phyloP scores from a whole-genome alignment of 2,888 invertebrate species.

The Biston betularia region DNA sequence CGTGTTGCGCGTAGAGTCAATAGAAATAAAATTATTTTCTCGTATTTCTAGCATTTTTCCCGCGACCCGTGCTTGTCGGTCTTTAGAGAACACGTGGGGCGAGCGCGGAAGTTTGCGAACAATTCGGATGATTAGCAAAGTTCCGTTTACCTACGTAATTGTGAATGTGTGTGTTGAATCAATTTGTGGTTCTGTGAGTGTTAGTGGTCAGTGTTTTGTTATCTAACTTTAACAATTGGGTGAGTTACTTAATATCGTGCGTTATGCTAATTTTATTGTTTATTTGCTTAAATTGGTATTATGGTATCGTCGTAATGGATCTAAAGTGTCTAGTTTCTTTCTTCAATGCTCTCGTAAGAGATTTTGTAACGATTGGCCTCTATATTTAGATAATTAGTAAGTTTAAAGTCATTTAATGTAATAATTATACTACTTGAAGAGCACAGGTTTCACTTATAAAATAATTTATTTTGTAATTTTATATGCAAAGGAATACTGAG shows the following conservation, averaged over 20 bases:
- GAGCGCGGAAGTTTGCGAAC: slow-evolving; percentile 62
- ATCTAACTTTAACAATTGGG: slow-evolving; percentile 47
- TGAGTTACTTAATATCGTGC: slow-evolving; percentile 32
- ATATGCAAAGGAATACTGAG: not conserved
- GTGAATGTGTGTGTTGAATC: slow-evolving; percentile 58
- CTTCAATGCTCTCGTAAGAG: not conserved
- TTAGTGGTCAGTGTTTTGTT: slow-evolving; percentile 55
- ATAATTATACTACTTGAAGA: not conserved
- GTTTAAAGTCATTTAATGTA: not conserved
- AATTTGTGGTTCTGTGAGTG: slow-evolving; percentile 52
- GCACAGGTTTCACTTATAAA: not conserved
- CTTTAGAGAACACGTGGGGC: slow-evolving; percentile 72
- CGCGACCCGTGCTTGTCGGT: slow-evolving; percentile 38
- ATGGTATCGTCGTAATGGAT: slow-evolving; percentile 16
- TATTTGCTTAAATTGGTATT: slow-evolving; percentile 23
- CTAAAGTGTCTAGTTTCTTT: slow-evolving; percentile 10
- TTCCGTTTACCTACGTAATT: slow-evolving; percentile 54
- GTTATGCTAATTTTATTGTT: slow-evolving; percentile 34
- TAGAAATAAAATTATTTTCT: slow-evolving; percentile 64
- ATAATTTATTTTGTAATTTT: not conserved
- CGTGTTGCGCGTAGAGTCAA: slow-evolving; percentile 54
- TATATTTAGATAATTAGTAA: slow-evolving; percentile 2
- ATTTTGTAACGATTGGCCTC: slow-evolving; percentile 21
- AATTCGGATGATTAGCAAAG: slow-evolving; percentile 66
- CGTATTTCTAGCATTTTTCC: slow-evolving; percentile 43